Evolutionary conservation across 2,797 vertebrate species (phyloP), one percentile per base, ranked within the genome.

Genomic region (Oreochromis grahami): DNA sequence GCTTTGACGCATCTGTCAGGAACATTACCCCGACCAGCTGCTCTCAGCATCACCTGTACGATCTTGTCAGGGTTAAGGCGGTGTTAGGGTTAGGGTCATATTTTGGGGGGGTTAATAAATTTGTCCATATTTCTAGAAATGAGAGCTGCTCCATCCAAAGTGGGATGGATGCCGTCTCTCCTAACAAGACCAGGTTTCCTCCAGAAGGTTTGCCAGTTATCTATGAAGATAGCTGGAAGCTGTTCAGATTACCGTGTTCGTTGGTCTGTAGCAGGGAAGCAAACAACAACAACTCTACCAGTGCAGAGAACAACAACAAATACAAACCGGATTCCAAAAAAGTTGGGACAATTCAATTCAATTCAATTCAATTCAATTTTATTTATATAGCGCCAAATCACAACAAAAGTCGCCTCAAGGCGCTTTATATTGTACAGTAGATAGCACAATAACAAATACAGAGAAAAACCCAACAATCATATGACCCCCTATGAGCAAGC

Each of bases 201-300:
- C 32, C 32, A 32, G 32, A 34, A 17, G 55, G 2, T 17, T 17
- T 58, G 0, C 10, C 56, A 60, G 0, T 34, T 60, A 60, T 60
- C 9, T 34, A 34, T 34, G 26, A 19, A 34, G 56, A 4, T 58
- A 58, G 26, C 56, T 19, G 55, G 55, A 32, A 58, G 26, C 29
- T 58, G 56, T 2, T 36, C 36, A 36, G 36, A 36, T 36, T 36
- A 41, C 38, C 38, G 11, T 41, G 38, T 41, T 5, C 0, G 52
- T 36, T 63, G 58, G 32, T 1, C 58, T 63, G 58, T 63, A 63
- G 58, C 17, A 63, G 58, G 17, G 17, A n/a, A 63, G 32, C 17
- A n/a, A 34, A 60, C 9, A n/a, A 52, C 13, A 17, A 4, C 56
- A 34, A 5, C 55, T 56, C 55, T 9, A 56, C 55, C 13, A 56